phyloP scores from a whole-genome alignment of 2,113 vertebrate genomes.

The Vidua chalybeata region DNA sequence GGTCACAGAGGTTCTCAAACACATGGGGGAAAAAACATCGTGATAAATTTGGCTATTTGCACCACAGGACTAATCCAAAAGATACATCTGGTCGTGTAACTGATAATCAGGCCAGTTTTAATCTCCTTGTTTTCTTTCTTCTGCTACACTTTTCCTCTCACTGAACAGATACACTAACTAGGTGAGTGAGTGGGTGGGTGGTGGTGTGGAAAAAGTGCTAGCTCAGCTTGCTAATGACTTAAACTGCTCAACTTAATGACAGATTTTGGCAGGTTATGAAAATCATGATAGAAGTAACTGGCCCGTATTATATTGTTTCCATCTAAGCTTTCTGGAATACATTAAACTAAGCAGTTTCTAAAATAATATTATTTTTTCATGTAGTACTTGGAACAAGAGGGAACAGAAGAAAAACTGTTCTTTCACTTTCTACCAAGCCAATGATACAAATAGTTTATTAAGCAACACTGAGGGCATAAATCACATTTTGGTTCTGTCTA shows the following conservation, averaged over 20 bases:
- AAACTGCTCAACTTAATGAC: background rate
- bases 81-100: rapidly evolving
- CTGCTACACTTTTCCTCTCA: background rate
- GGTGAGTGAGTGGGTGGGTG: background rate
- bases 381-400: background rate
- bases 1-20: background rate
- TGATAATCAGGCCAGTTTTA: background rate
- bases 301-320: background rate
- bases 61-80: background rate
- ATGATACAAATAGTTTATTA: background rate
- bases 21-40: rapidly evolving
- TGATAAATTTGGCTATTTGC: background rate
- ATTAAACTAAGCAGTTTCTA: background rate
- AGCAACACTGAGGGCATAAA: background rate
- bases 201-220: background rate
- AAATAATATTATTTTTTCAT: background rate
- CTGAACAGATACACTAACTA: background rate
- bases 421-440: background rate
- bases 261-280: background rate
- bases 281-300: background rate
- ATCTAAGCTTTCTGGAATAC: background rate
- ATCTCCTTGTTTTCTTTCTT: background rate
- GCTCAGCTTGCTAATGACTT: background rate
- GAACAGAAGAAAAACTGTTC: background rate
- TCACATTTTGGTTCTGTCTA: background rate